A percentile compares a stretch with the other conserved stretches of the same genome.
phyloP scores from a whole-genome alignment of 2,113 vertebrate species.

The Romanogobio albipinnatus region DNA sequence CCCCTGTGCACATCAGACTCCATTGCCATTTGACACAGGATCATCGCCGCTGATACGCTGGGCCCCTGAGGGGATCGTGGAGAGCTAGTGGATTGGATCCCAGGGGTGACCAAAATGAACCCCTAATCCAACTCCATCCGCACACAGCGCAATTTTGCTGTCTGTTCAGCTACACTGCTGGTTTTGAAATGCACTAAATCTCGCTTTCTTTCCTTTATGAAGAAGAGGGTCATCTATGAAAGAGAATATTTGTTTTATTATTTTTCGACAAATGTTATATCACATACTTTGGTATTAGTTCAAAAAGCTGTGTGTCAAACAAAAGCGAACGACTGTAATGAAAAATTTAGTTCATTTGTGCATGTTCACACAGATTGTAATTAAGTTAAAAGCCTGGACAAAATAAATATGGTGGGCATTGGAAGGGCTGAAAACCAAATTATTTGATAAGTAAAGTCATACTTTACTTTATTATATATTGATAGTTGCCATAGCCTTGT shows the following conservation, averaged over 20 bases:
- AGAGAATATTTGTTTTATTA: not conserved
- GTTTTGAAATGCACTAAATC: constrained; percentile 11
- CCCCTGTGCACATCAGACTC: not conserved
- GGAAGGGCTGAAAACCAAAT: no score
- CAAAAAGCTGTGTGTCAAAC: not conserved
- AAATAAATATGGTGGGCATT: no score
- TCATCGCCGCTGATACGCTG: constrained; percentile 35
- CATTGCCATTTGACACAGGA: constrained; percentile 30
- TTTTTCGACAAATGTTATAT: not conserved
- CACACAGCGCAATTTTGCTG: constrained; percentile 6
- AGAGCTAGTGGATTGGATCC: constrained; percentile 51
- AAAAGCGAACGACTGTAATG: not conserved
- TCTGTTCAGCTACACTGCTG: constrained; percentile 20
- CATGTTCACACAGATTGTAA: no score
- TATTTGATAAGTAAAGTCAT: no score
- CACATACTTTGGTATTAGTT: not conserved
- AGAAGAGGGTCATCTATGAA: constrained; percentile 25
- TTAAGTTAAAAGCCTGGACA: no score
- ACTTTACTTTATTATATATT: no score
- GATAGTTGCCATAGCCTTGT: no score
- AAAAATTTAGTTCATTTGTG: no score
- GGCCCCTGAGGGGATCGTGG: constrained; percentile 36
- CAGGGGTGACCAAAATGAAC: constrained; percentile 53
- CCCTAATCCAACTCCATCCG: constrained; percentile 39
- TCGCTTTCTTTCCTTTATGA: not conserved